Percentiles rank a stretch among this genome's conserved stretches.
phyloP scores from a whole-genome alignment of 2,888 invertebrate species.

The Tethea ocularis region DNA sequence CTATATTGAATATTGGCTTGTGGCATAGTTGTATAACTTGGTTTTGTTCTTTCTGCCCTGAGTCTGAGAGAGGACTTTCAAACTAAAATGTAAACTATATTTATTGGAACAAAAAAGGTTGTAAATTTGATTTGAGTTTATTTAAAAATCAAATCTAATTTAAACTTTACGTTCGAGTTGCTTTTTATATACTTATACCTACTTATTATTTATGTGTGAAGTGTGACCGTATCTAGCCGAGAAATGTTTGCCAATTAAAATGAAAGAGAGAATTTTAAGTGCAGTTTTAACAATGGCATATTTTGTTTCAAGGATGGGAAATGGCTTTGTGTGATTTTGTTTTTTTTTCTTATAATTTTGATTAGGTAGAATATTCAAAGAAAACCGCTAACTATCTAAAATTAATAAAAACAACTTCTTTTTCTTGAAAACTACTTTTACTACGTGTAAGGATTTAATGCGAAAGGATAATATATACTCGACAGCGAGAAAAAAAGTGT shows the following conservation, averaged over 20 bases:
- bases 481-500: neutral
- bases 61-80: no score
- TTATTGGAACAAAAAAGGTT: neutral
- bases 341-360: neutral
- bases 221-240: neutral
- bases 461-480: no score
- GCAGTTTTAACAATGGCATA: constrained; percentile 3
- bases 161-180: neutral
- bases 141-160: neutral
- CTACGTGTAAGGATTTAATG: no score
- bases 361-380: no score
- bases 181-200: neutral
- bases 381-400: no score
- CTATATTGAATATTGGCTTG: no score
- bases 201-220: constrained; percentile 1
- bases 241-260: constrained; percentile 7
- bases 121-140: no score
- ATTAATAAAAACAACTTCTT: no score
- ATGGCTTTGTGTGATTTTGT: neutral
- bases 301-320: neutral
- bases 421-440: no score
- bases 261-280: constrained; percentile 3
- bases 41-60: no score
- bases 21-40: no score
- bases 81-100: no score